Percentiles rank a stretch among this genome's conserved stretches.
Conservation (phyloP, 2,113 vertebrate genomes). For the Lepidiolamprologus cunningtoni region DNA sequence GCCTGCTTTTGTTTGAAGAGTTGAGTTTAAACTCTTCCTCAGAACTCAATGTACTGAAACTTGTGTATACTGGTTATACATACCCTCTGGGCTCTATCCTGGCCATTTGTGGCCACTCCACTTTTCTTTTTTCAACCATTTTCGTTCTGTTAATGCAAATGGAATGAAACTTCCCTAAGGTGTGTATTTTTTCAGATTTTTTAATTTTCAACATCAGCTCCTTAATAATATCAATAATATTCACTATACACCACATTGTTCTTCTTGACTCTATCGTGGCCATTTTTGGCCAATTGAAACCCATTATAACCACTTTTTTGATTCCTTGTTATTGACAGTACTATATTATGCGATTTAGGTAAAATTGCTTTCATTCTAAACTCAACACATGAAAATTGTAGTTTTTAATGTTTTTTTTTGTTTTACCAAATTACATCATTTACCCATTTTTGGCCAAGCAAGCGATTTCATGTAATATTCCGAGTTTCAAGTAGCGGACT, state of each 20-base stretch:
- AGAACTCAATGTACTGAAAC: neutral
- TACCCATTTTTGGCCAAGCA: fast-evolving
- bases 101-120: neutral
- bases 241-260: neutral
- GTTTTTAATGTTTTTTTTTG: neutral
- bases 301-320: neutral
- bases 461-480: neutral
- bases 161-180: neutral
- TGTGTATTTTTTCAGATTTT: neutral
- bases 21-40: neutral
- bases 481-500: fast-evolving
- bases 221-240: neutral
- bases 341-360: neutral
- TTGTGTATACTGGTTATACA: neutral
- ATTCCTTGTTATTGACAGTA: neutral
- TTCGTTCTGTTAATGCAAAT: neutral
- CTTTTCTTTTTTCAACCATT: neutral
- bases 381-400: neutral
- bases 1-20: neutral
- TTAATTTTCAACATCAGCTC: neutral
- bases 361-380: neutral
- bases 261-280: neutral
- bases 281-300: neutral
- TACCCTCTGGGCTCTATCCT: neutral
- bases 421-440: too few species aligned